Conservation (phyloP, 2,888 invertebrate species). For the Lithophane semibrunnea region DNA sequence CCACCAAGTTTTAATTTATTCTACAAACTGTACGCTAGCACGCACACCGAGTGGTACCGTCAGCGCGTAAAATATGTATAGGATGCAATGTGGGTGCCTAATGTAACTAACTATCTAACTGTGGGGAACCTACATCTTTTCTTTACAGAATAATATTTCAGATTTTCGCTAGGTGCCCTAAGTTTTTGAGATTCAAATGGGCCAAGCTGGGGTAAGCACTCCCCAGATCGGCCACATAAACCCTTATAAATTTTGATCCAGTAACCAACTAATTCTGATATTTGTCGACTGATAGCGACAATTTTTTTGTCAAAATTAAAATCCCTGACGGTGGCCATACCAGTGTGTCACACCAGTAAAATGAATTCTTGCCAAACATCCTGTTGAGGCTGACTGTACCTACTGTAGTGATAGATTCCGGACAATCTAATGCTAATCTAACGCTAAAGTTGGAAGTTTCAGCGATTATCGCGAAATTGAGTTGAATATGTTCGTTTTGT, state of each 20-base stretch:
- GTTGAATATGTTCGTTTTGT: conserved; percentile 27
- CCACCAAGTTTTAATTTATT: conserved; percentile 72
- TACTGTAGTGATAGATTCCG: conserved; percentile 58
- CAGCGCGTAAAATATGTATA: neutral
- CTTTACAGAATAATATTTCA: neutral
- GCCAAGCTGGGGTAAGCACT: too few species aligned
- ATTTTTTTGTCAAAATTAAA: too few species aligned
- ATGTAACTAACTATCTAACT: too few species aligned
- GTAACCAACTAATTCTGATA: too few species aligned
- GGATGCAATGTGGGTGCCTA: neutral
- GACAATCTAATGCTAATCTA: conserved; percentile 54
- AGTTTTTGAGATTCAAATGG: too few species aligned
- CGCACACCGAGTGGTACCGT: conserved; percentile 50
- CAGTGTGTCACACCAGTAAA: neutral
- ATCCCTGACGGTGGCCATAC: too few species aligned
- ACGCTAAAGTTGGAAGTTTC: conserved; percentile 43
- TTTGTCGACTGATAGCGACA: too few species aligned
- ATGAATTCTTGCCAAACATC: neutral
- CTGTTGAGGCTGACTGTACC: conserved; percentile 4
- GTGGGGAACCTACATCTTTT: neutral
- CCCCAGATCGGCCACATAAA: too few species aligned
- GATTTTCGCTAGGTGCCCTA: too few species aligned
- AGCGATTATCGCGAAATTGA: conserved; percentile 50
- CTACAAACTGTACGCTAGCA: conserved; percentile 65
- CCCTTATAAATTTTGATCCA: too few species aligned